Evolutionary conservation across 1,140 invertebrate genomes (phyloP), one percentile per base, ranked within the genome.

Genomic region (Drosophila sp.): DNA sequence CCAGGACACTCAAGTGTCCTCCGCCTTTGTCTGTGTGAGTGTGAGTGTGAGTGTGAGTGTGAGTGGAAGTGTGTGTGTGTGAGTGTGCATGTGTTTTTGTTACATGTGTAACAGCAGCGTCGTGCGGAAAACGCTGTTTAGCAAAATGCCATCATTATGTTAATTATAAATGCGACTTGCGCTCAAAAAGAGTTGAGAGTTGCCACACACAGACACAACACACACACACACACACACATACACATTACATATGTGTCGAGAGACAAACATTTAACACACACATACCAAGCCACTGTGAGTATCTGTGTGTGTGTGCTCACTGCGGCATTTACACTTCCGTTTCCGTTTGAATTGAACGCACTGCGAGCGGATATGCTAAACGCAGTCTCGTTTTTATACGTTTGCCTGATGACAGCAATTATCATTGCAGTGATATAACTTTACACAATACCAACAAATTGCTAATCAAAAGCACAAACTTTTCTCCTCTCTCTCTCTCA

Each of bases 61-160:
- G 11, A 36, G 32, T 29, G 7, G n/a, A 4, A 6, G 18, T 29
- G 11, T 29, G 7, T 18, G 8, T 2, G 18, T 29, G 11, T 56
- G 41, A 51, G 25, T 65, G 48, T 66, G 51, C 67, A 46, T 73
- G 56, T 61, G 75, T 86, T 76, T 86, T 72, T 77, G 62, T 80
- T 78, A 82, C 75, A 81, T 76, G 78, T 69, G 71, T 62, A 62
- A n/a, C 14, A 38, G 43, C 29, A 53, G 27, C 48, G 41, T 57
- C 62, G 69, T 72, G 66, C 82, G 82, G 82, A 87, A 87, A 87
- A 87, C 83, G 82, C 78, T 87, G 82, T 87, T 87, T 89, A 87
- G 83, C 80, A 89, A 87, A 87, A 87, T 87, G 84, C 83, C 80
- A 89, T 89, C 83, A 89, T 89, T 89, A 89, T 89, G 83, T 89